Conservation (phyloP, 2,888 invertebrate genomes). For the Cephonodes hylas region DNA sequence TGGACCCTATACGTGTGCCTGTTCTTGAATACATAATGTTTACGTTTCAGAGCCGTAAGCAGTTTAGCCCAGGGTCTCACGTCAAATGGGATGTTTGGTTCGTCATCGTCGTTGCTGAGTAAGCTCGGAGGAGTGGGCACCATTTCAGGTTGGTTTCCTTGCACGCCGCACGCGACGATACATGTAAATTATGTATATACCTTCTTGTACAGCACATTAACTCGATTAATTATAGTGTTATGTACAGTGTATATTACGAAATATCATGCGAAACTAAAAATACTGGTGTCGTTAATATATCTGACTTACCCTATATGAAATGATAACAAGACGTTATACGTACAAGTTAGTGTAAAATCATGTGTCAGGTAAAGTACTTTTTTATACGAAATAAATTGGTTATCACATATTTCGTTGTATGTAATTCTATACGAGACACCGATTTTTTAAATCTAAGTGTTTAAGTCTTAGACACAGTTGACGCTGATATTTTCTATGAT, state of each 20-base stretch:
- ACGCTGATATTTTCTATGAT: too few relatives aligned
- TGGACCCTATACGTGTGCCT: slow-evolving; percentile 22
- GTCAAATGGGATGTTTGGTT: slow-evolving; percentile 88
- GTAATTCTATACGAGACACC: too few relatives aligned
- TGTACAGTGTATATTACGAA: slow-evolving; percentile 15
- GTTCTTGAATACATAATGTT: slow-evolving; percentile 51
- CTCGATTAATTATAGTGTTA: slow-evolving; percentile 23
- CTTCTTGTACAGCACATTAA: slow-evolving; percentile 6
- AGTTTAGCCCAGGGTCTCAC: slow-evolving; percentile 81
- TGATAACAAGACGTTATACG: neutral
- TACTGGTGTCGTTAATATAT: neutral
- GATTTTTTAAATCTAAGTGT: too few relatives aligned
- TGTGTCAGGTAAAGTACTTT: neutral
- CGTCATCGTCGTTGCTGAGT: slow-evolving; percentile 84
- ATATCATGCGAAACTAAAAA: slow-evolving; percentile 3
- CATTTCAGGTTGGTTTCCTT: slow-evolving; percentile 70
- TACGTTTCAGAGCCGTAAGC: slow-evolving; percentile 76
- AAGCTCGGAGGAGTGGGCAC: slow-evolving; percentile 77
- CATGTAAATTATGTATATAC: slow-evolving; percentile 17
- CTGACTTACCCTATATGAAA: neutral
- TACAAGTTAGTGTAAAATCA: neutral
- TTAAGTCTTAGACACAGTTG: too few relatives aligned
- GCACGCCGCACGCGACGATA: slow-evolving; percentile 14
- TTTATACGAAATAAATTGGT: neutral
- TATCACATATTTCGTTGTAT: too few relatives aligned